These are phyloP conservation scores for Zosterops japonicus DNA, from an alignment of 2,113 vertebrate species.

Conservation along the genomic window DNA sequence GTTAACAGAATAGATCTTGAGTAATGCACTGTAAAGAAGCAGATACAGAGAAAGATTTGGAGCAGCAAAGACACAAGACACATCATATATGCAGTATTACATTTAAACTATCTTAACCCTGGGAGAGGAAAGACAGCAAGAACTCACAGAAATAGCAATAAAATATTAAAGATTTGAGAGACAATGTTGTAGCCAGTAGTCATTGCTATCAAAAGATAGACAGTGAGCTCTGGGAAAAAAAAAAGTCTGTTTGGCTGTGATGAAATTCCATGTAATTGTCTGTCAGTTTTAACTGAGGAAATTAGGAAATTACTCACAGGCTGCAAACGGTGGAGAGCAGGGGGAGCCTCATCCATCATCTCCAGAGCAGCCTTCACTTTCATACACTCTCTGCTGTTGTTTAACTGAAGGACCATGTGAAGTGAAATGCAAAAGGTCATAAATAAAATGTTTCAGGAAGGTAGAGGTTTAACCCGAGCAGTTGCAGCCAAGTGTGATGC, in stretches of 20 bases:
- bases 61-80: background rate
- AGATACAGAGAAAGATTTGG: background rate
- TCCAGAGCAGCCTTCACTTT: background rate
- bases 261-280: constrained; percentile 8
- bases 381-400: background rate
- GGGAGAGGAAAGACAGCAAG: background rate
- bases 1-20: background rate
- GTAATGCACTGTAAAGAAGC: background rate
- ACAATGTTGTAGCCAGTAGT: background rate
- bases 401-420: background rate
- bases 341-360: constrained; percentile 26
- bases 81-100: background rate
- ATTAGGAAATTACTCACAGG: constrained; percentile 10
- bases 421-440: constrained; percentile 24
- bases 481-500: background rate
- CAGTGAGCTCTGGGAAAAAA: background rate
- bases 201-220: background rate
- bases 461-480: background rate
- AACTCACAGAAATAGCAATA: background rate
- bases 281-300: constrained; percentile 44
- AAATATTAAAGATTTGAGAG: constrained; percentile 12
- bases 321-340: background rate
- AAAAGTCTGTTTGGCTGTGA: background rate
- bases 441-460: background rate
- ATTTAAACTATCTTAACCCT: background rate